phyloP scores from a whole-genome alignment of 23 tunicate species.

The Halocynthia aurantium region DNA sequence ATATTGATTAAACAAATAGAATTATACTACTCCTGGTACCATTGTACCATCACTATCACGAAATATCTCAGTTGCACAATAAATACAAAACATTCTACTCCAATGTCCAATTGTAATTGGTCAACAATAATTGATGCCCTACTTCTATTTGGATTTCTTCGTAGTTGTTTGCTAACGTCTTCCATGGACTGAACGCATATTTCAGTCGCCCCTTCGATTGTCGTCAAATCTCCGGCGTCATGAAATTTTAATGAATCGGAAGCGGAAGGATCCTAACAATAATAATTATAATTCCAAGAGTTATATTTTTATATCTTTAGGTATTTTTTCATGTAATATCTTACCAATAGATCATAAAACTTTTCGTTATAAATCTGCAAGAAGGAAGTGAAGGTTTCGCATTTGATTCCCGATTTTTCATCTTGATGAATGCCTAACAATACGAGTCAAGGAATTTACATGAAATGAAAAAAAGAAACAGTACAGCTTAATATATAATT shows the following conservation, averaged over 20 bases:
- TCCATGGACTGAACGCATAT: constrained; percentile 44
- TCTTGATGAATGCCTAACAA: no score
- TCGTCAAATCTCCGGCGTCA: constrained; percentile 38
- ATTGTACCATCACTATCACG: no score
- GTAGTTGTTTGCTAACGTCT: constrained; percentile 86
- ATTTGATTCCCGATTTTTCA: neutral
- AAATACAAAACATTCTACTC: no score
- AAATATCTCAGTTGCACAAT: no score
- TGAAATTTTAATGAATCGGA: constrained; percentile 61
- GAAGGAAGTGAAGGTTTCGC: constrained; percentile 57
- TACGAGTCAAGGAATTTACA: neutral
- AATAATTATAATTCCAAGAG: neutral
- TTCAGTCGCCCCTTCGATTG: constrained; percentile 73
- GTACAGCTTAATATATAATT: neutral
- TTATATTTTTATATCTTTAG: neutral
- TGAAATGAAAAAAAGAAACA: neutral
- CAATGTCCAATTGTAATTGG: no score
- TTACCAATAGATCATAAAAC: constrained; percentile 90
- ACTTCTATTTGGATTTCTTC: constrained; percentile 91
- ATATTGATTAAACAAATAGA: no score
- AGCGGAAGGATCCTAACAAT: constrained; percentile 79
- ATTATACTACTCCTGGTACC: no score
- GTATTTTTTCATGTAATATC: no score
- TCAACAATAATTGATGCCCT: neutral
- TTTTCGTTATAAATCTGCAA: constrained; percentile 90